Conservation (phyloP, 2,888 invertebrate species). For the Cenopis cana region DNA sequence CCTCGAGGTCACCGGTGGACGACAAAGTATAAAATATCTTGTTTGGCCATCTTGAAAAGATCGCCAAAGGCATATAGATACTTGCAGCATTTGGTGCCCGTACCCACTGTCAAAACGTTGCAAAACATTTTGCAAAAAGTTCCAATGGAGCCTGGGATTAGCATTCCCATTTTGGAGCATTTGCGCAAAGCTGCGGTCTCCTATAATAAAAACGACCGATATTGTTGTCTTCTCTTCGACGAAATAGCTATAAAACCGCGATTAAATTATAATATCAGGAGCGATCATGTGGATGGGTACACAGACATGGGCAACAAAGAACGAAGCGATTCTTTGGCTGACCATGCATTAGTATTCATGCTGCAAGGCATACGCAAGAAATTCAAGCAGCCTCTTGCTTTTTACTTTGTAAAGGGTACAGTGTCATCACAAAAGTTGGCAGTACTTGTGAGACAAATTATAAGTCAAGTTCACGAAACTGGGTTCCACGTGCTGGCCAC, state of each 20-base stretch:
- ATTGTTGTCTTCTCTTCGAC: neutral
- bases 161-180: neutral
- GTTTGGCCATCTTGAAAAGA: constrained; percentile 1
- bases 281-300: neutral
- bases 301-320: neutral
- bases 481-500: neutral
- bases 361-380: neutral
- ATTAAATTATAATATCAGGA: neutral
- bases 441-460: neutral
- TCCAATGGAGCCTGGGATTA: neutral
- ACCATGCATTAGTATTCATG: neutral
- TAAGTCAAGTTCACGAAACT: neutral
- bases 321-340: neutral
- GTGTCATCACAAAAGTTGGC: neutral
- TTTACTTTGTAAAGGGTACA: neutral
- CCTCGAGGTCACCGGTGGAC: neutral
- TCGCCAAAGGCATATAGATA: neutral
- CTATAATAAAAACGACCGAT: neutral
- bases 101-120: neutral
- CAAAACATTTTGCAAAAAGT: neutral
- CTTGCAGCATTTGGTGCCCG: neutral
- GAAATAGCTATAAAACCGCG: neutral
- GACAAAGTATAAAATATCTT: neutral
- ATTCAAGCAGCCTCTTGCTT: neutral
- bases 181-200: neutral